These are phyloP conservation scores for Drosophila navojoa DNA, from an alignment of 1,140 invertebrate species.

Conservation along the genomic window DNA sequence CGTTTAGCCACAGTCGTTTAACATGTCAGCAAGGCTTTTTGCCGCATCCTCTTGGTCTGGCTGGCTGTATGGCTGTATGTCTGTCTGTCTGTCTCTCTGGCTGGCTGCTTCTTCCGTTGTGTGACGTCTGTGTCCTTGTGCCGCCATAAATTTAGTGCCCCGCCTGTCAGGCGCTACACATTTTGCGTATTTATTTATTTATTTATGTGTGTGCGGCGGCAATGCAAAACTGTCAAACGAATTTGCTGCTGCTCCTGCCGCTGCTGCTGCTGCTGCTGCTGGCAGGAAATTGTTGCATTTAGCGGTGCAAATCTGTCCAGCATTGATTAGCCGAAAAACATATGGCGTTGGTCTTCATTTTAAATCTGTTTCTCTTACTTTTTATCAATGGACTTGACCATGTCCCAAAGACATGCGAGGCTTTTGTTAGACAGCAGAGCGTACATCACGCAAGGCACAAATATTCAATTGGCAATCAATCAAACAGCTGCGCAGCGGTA, in stretches of 20 bases:
- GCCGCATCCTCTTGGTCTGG: slow-evolving; percentile 15
- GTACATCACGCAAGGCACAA: slow-evolving; percentile 53
- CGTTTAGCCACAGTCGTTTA: slow-evolving; percentile 73
- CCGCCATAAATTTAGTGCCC: slow-evolving; percentile 76
- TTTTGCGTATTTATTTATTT: slow-evolving; percentile 70
- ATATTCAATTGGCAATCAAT: slow-evolving; percentile 79
- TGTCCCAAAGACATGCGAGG: slow-evolving; percentile 55
- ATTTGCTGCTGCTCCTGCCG: slow-evolving; percentile 43
- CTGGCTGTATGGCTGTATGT: background rate
- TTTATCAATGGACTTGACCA: slow-evolving; percentile 52
- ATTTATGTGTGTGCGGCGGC: slow-evolving; percentile 58
- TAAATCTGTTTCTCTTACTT: slow-evolving; percentile 2
- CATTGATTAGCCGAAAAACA: slow-evolving; percentile 52
- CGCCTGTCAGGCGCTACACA: slow-evolving; percentile 69
- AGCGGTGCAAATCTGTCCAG: slow-evolving; percentile 52
- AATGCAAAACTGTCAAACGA: slow-evolving; percentile 59
- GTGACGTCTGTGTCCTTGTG: slow-evolving; percentile 74
- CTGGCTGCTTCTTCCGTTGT: slow-evolving; percentile 59
- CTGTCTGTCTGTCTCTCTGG: too few relatives aligned
- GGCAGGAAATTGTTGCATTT: slow-evolving; percentile 51
- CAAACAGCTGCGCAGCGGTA: slow-evolving; percentile 74
- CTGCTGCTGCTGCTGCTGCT: slow-evolving; percentile 10
- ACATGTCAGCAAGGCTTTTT: slow-evolving; percentile 65
- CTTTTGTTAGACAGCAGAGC: slow-evolving; percentile 58
- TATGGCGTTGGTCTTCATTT: slow-evolving; percentile 24